These are phyloP conservation scores for Chrysotoxum bicinctum DNA, from an alignment of 2,888 invertebrate species.

Conservation along the genomic window DNA sequence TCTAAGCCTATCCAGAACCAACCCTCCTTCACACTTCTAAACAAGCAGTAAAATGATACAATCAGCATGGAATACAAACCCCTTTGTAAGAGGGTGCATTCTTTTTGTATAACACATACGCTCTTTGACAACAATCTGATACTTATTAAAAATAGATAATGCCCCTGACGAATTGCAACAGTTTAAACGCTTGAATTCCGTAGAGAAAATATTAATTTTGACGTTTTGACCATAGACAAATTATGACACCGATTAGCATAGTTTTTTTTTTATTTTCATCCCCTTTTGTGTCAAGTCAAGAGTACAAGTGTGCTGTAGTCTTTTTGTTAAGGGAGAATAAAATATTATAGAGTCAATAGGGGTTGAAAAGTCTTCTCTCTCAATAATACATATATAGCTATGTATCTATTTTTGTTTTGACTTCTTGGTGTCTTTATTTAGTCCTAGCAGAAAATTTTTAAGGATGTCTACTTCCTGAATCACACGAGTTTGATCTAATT, in stretches of 20 bases:
- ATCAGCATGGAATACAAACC: background rate
- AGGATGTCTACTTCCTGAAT: background rate
- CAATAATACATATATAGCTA: no score
- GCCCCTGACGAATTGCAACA: slow-evolving; percentile 54
- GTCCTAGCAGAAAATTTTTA: background rate
- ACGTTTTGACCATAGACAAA: slow-evolving; percentile 51
- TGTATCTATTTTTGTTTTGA: slow-evolving; percentile 4
- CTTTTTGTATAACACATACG: slow-evolving; percentile 17
- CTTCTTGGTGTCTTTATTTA: background rate
- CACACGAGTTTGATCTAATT: slow-evolving; percentile 8
- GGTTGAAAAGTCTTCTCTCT: background rate
- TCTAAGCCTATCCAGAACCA: slow-evolving; percentile 8
- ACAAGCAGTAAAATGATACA: background rate
- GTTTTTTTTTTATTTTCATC: background rate
- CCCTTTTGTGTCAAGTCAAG: background rate
- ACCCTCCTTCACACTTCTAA: slow-evolving; percentile 32
- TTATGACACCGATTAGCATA: slow-evolving; percentile 62
- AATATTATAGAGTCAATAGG: background rate
- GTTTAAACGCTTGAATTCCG: slow-evolving; percentile 46
- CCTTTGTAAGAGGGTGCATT: slow-evolving; percentile 32
- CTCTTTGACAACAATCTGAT: background rate
- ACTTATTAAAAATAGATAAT: slow-evolving; percentile 66
- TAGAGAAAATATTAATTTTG: slow-evolving; percentile 60
- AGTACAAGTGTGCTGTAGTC: slow-evolving; percentile 19
- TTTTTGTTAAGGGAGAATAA: background rate